Percentiles rank a stretch among this genome's conserved stretches.
Conservation (phyloP, 92 coral and sea anemone species). For the Palythoa caribaeorum region DNA sequence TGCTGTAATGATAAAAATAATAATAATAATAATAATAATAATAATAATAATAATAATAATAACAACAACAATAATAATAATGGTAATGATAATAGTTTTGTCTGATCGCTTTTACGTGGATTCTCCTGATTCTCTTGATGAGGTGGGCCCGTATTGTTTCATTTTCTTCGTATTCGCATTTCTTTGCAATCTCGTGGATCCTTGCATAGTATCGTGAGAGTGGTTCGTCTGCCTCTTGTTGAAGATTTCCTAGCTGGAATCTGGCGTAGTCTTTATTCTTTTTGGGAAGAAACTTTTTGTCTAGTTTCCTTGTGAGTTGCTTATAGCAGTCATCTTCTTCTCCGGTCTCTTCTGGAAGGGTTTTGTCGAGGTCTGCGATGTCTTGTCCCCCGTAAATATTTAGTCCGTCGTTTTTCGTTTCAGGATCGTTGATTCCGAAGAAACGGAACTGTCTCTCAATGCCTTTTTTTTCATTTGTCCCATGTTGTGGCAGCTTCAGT, state of each 20-base stretch:
- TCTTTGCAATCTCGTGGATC: constrained; percentile 57
- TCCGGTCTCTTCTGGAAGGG: constrained; percentile 9
- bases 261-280: constrained; percentile 68
- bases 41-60: no score
- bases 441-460: constrained; percentile 67
- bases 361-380: constrained; percentile 40
- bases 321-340: constrained; percentile 42
- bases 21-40: constrained; percentile 30
- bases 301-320: constrained; percentile 49
- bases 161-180: constrained; percentile 62
- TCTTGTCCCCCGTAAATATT: constrained; percentile 45
- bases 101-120: not conserved
- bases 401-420: constrained; percentile 59
- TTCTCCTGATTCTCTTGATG: constrained; percentile 34
- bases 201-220: constrained; percentile 56
- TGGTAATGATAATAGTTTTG: constrained; percentile 16
- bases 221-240: constrained; percentile 52
- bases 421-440: constrained; percentile 58
- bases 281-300: constrained; percentile 57
- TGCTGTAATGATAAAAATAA: not conserved
- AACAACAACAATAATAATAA: no score
- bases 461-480: constrained; percentile 56
- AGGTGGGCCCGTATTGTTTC: constrained; percentile 60
- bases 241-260: constrained; percentile 60
- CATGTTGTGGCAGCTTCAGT: constrained; percentile 56